Base-by-base conservation (phyloP, 2,113 vertebrate species). In the Eulacestoma nigropectus region DNA sequence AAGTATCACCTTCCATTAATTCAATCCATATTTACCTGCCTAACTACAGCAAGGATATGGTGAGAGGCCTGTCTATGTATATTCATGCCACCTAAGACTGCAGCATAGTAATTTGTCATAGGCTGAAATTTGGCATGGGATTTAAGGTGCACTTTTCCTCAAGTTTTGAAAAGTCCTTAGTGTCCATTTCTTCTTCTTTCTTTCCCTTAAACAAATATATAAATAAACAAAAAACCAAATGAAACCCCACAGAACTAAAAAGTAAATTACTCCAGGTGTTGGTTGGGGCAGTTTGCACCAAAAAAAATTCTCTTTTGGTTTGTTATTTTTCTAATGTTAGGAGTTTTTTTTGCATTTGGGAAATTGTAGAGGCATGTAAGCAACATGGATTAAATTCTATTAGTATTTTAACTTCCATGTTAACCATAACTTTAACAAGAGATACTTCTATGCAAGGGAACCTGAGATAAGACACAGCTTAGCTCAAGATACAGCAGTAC, bases 161-260 rank as follows among this genome's bases (percentile, higher is more conserved):
- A 87, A 78, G 72, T 91, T 94, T 90, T 62, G 21, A 95, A 97
- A 93, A 93, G 60, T 39, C 59, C 42, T 87, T 95, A 41, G 23
- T 68, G 42, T 94, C 79, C 5, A 14, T 74, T 77, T 93, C 16
- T 89, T 62, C 23, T 78, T 63, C 49, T 88, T 93, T 95, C 20
- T 95, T 94, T 89, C 41, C 55, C 30, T 69, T 87, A 68, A 91
- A 68, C 1, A 62, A 72, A 10, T 4, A 59, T 19, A 2, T 1
- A 76, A 72, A 46, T 9, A 56, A 74, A 55, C 8, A 63, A 14
- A 42, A 7, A 29, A 8, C 1, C 21, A 27, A n/a, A n/a, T 3
- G 9, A 76, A 23, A 29, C 3, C 2, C 0, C 22, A 52, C 10
- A 12, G 10, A 97, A 95, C 72, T 49, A 53, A 57, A 84, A 95